Evolutionary conservation across 1,140 invertebrate species (phyloP).

Genomic region (Steinernema khuongi): DNA sequence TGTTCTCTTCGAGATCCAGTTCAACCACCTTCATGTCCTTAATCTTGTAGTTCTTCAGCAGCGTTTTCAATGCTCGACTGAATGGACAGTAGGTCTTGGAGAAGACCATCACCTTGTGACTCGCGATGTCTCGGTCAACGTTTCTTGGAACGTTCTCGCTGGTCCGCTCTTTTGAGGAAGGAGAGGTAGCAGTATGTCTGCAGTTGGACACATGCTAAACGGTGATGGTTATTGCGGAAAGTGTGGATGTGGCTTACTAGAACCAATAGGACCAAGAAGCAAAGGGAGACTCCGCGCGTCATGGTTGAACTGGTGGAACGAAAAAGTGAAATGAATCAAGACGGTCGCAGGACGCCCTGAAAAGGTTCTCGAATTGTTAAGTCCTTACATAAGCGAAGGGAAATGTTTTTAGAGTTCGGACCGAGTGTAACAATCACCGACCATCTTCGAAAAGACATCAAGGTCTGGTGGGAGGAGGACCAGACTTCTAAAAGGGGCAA

Average conservation of each 20-base stretch:
- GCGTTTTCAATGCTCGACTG: conserved; percentile 32
- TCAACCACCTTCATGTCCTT: conserved; percentile 39
- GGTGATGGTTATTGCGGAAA: too few relatives aligned
- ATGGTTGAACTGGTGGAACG: background rate
- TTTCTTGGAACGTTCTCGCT: background rate
- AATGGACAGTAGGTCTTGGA: conserved; percentile 46
- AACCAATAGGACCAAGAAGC: background rate
- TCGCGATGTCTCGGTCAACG: background rate
- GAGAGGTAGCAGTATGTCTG: too few relatives aligned
- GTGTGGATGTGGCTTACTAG: background rate
- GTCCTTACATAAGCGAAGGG: background rate
- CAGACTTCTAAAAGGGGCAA: background rate
- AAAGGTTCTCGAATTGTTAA: background rate
- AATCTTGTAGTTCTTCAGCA: conserved; percentile 37
- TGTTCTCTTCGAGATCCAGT: conserved; percentile 29
- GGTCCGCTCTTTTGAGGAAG: too few relatives aligned
- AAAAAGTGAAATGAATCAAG: background rate
- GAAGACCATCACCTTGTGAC: conserved; percentile 37
- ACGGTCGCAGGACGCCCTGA: background rate
- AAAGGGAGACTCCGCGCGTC: background rate
- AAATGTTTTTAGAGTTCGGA: background rate
- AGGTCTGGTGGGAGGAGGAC: background rate
- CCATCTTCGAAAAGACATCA: background rate
- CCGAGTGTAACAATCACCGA: background rate
- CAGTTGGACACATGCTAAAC: too few relatives aligned